Conservation (phyloP, 2,888 invertebrate genomes). For the Eupithecia tripunctaria region DNA sequence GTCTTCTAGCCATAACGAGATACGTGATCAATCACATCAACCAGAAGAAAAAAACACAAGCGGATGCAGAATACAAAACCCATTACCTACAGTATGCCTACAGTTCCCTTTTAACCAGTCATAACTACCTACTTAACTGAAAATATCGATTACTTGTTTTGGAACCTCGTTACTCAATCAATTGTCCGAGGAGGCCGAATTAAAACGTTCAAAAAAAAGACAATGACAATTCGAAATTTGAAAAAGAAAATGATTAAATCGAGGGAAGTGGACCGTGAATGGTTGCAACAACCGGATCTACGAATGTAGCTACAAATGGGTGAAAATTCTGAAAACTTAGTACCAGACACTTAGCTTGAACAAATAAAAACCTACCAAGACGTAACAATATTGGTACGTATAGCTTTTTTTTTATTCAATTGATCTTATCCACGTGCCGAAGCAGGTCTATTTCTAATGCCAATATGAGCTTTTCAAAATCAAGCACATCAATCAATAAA, state of each 20-base stretch:
- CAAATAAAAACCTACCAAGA: not conserved
- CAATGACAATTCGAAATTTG: constrained; percentile 38
- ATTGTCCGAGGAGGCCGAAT: constrained; percentile 41
- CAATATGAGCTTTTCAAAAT: constrained; percentile 4
- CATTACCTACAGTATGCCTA: not conserved
- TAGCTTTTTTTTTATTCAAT: not conserved
- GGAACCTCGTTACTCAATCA: constrained; percentile 38
- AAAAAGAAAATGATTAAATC: constrained; percentile 69
- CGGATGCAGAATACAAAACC: constrained; percentile 27
- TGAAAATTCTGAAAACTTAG: not conserved
- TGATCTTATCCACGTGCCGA: not conserved
- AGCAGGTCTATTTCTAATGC: not conserved
- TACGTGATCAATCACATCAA: constrained; percentile 21
- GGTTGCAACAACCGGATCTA: constrained; percentile 67
- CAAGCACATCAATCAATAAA: constrained; percentile 45
- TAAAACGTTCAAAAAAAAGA: constrained; percentile 38
- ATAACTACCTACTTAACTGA: constrained; percentile 15
- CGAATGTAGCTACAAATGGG: constrained; percentile 41
- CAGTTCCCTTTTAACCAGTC: not conserved
- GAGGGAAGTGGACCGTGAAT: constrained; percentile 73
- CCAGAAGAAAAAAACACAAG: constrained; percentile 17
- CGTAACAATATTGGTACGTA: not conserved
- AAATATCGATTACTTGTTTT: constrained; percentile 39
- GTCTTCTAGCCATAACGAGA: constrained; percentile 5
- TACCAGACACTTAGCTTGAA: not conserved